Evolutionary conservation across 2,113 vertebrate species (phyloP), one percentile per base, ranked within the genome.

Genomic region (Erythrolamprus reginae): DNA sequence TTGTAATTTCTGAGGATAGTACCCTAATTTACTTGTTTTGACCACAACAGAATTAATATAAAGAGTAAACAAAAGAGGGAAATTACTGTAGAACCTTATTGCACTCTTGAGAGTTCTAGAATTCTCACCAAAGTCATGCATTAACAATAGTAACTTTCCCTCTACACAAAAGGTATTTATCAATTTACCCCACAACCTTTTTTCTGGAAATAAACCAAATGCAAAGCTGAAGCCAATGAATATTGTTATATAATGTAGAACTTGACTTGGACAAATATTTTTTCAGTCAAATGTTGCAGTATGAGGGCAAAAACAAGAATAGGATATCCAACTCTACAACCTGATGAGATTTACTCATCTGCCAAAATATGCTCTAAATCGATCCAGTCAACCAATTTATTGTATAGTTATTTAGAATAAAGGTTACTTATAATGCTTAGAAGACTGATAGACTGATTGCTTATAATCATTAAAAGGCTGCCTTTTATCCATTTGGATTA

Each of bases 401-500:
- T 42, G 17, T 21, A 77, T 77, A 38, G 70, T 77, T 77, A 15
- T 77, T 77, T 38, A 77, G 17, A 17, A 33, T 19, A 77, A 17
- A 70, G 13, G 1, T 55, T 53, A 47, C 17, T 77, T 42, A 42
- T 9, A 38, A 77, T 21, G n/a, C 70, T 77, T 77, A 42, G 33
- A 77, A 77, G 70, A 42, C 70, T 42, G 70, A 77, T 77, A 7
- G 33, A 42, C 70, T 77, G 17, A 77, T 77, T 38, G 65, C 88
- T 56, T 26, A 0, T 89, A 21, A 15, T 93, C n/a, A 53, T 93
- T 38, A 77, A 87, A 90, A 58, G 82, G 15, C 24, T 33, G 53
- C 28, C 23, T 89, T 58, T 45, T 89, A 83, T 47, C 88, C 38
- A 89, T 84, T 89, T 89, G 38, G 52, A 56, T 89, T 56, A 56